phyloP scores from a whole-genome alignment of 2,797 vertebrate genomes.

The Urocyon cinereoargenteus region DNA sequence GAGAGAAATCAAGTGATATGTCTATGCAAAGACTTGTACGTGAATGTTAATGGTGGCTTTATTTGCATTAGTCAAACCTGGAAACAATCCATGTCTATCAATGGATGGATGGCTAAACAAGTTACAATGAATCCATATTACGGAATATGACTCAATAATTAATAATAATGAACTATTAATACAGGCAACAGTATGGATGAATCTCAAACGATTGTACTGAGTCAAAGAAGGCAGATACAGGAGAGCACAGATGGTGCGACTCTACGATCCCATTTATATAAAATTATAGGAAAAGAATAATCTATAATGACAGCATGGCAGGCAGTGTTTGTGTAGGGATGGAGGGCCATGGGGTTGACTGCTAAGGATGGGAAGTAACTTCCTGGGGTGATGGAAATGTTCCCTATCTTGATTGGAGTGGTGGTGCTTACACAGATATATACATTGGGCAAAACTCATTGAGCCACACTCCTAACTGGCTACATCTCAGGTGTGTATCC shows the following conservation, averaged over 20 bases:
- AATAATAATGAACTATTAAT: not conserved
- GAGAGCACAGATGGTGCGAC: not conserved
- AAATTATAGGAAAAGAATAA: not conserved
- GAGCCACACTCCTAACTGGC: not conserved
- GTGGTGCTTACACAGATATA: not conserved
- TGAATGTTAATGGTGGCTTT: not conserved
- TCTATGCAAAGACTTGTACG: slow-evolving; percentile 6
- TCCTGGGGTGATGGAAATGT: not conserved
- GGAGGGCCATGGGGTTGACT: not conserved
- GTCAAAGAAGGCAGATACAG: not conserved
- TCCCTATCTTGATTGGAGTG: not conserved
- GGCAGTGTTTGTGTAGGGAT: not conserved
- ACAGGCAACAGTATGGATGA: not conserved
- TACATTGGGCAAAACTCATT: not conserved
- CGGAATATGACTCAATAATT: not conserved
- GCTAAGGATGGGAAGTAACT: not conserved
- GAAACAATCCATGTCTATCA: not conserved
- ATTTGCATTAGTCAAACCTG: not conserved
- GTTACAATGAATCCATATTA: not conserved
- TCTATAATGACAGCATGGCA: not conserved
- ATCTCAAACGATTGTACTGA: not conserved
- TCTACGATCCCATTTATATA: not conserved
- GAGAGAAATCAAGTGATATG: slow-evolving; percentile 26
- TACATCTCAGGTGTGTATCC: not conserved
- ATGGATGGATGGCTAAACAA: not conserved